A percentile compares a stretch with the other conserved stretches of the same genome.
Evolutionary conservation across 2,888 invertebrate species (phyloP).

Genomic region (Synergus gifuensis): DNA sequence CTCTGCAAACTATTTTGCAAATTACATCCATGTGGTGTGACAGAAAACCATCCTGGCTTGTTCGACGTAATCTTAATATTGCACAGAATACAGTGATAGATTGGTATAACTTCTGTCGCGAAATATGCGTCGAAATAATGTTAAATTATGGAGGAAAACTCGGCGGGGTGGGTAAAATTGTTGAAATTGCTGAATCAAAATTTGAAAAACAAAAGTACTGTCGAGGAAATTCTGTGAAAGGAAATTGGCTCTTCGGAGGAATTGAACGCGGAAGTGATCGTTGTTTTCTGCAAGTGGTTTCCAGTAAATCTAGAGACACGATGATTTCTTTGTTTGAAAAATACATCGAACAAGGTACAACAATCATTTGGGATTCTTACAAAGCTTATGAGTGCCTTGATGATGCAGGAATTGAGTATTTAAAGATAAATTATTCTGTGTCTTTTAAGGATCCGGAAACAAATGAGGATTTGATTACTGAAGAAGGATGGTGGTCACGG

Average conservation of each 20-base stretch:
- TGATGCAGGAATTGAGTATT: slow-evolving; percentile 37
- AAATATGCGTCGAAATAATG: slow-evolving; percentile 45
- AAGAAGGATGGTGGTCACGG: slow-evolving; percentile 46
- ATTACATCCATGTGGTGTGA: slow-evolving; percentile 25
- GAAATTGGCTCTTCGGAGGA: slow-evolving; percentile 9
- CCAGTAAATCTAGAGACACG: not conserved
- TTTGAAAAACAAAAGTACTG: slow-evolving; percentile 52
- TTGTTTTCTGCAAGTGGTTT: not conserved
- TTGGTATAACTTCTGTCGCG: slow-evolving; percentile 49
- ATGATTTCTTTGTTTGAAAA: not conserved
- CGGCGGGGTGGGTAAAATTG: slow-evolving; percentile 53
- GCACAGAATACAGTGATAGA: slow-evolving; percentile 43
- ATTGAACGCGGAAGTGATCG: slow-evolving; percentile 8
- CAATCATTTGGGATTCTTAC: slow-evolving; percentile 38
- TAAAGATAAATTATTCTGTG: slow-evolving; percentile 43
- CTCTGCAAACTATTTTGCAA: slow-evolving; percentile 23
- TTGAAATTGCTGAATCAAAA: slow-evolving; percentile 54
- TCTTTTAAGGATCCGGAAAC: slow-evolving; percentile 46
- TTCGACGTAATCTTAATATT: not conserved
- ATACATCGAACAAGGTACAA: slow-evolving; percentile 17
- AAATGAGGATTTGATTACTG: slow-evolving; percentile 41
- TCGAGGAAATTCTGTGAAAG: slow-evolving; percentile 41
- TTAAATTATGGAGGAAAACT: slow-evolving; percentile 35
- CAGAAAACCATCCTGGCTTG: slow-evolving; percentile 10
- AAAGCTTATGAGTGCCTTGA: slow-evolving; percentile 42